phyloP scores from a whole-genome alignment of 2,113 vertebrate species.

The Malaclemys terrapin region DNA sequence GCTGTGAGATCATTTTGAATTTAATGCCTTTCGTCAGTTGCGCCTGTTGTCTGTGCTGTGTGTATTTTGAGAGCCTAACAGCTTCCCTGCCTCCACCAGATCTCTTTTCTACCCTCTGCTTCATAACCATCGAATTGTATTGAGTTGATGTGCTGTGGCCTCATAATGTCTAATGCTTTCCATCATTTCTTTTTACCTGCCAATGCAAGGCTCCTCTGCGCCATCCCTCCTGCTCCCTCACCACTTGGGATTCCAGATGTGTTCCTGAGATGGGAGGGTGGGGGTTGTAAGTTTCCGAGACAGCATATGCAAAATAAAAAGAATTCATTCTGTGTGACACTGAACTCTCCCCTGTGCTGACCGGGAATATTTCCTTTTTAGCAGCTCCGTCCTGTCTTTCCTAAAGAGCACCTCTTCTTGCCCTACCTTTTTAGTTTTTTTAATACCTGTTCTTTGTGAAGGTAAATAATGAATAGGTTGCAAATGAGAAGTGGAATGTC shows the following conservation, averaged over 20 bases:
- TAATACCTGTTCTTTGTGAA: constrained; percentile 51
- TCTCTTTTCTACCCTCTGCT: constrained; percentile 39
- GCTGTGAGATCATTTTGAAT: constrained; percentile 44
- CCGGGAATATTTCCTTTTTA: constrained; percentile 18
- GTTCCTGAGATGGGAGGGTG: not conserved
- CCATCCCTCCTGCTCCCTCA: not conserved
- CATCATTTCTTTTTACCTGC: not conserved
- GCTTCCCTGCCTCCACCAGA: constrained; percentile 11
- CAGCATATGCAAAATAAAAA: not conserved
- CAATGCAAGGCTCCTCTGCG: not conserved
- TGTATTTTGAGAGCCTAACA: constrained; percentile 14
- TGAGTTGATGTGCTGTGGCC: constrained; percentile 48
- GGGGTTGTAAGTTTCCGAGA: constrained; percentile 29
- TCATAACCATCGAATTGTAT: constrained; percentile 16
- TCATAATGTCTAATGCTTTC: constrained; percentile 54
- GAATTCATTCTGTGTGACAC: not conserved
- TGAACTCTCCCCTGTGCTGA: constrained; percentile 17
- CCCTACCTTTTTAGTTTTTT: fast-evolving
- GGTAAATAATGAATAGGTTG: constrained; percentile 54
- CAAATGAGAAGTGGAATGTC: constrained; percentile 64
- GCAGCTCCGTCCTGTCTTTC: not conserved
- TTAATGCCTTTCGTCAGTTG: not conserved
- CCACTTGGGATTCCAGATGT: fast-evolving
- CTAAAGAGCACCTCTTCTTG: constrained; percentile 26
- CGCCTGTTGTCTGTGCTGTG: constrained; percentile 10